Base-by-base conservation (phyloP, 2,113 vertebrate genomes). In the Parus major region DNA sequence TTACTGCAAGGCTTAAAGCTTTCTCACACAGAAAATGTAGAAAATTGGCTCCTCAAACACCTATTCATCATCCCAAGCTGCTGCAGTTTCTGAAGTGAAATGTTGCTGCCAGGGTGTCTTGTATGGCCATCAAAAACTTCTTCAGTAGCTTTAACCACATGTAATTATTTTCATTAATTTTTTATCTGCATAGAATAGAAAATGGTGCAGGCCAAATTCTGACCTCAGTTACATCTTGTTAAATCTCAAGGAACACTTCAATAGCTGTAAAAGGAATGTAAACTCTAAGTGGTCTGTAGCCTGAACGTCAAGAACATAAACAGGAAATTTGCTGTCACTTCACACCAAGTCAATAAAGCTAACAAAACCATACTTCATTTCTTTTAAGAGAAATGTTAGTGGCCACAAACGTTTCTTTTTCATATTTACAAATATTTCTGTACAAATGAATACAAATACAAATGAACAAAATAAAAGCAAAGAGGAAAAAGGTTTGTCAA, bases 241-340 rank as follows among this genome's bases (percentile, higher is more conserved):
- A 49, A 85, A 72, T 59, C 70, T 65, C 3, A 10, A 86, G 33
- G 25, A 91, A 46, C 7, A 3, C 6, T 73, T 82, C 39, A 55
- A n/a, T 46, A 61, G 18, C 55, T 71, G 23, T 57, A 82, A 93
- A 69, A 42, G 14, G 24, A 80, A 77, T 13, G 12, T 53, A 77
- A 68, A 78, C 24, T 76, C 5, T 60, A 73, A 65, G 31, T 52
- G 39, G 27, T 73, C 63, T 84, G 27, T 52, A 91, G 28, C 56
- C 41, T 42, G 69, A 80, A 91, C 42, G 78, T 39, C 5, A 2
- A 79, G 77, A 68, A 56, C 66, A 79, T n/a, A 36, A 60, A 66
- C 66, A 95, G 28, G 18, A 71, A 86, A 91, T 96, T 96, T 92
- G 35, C 31, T 81, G 52, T 93, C 70, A 39, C 46, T 96, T 92